phyloP scores from a whole-genome alignment of 2,113 vertebrate genomes.

The Mastomys coucha region DNA sequence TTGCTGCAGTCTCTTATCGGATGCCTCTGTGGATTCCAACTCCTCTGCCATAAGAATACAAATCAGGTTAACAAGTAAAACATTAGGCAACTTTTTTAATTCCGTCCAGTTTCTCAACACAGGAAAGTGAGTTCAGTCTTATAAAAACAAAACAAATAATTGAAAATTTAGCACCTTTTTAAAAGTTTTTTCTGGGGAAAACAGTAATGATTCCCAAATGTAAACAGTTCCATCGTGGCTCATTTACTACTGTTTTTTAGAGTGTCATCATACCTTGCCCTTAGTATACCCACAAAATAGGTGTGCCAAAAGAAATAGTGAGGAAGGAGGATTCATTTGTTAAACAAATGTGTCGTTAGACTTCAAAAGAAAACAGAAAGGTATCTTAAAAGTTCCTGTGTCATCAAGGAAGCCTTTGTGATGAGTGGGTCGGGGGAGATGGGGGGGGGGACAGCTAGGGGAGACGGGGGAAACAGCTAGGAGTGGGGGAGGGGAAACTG shows the following conservation, averaged over 20 bases:
- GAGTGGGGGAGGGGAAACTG: not conserved
- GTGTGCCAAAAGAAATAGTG: not conserved
- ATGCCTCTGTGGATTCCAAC: not conserved
- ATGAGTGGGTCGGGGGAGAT: too few species aligned
- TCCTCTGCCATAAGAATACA: not conserved
- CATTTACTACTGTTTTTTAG: not conserved
- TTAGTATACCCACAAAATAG: not conserved
- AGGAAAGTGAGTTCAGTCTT: not conserved
- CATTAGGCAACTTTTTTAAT: not conserved
- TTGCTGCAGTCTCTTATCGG: not conserved
- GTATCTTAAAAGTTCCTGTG: not conserved
- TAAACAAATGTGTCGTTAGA: not conserved
- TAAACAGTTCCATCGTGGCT: conserved; percentile 25
- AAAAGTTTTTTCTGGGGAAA: conserved; percentile 46
- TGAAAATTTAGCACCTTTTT: not conserved
- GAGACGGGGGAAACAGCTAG: not conserved
- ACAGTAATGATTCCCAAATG: not conserved
- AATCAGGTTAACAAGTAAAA: not conserved
- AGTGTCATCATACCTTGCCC: not conserved
- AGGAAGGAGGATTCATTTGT: too few species aligned
- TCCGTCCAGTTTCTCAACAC: not conserved
- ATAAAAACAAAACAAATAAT: too few species aligned
- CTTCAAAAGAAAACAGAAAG: not conserved
- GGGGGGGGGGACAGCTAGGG: too few species aligned
- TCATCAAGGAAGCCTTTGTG: not conserved